phyloP scores from a whole-genome alignment of 2,888 invertebrate species.

The Encarsia formosa region DNA sequence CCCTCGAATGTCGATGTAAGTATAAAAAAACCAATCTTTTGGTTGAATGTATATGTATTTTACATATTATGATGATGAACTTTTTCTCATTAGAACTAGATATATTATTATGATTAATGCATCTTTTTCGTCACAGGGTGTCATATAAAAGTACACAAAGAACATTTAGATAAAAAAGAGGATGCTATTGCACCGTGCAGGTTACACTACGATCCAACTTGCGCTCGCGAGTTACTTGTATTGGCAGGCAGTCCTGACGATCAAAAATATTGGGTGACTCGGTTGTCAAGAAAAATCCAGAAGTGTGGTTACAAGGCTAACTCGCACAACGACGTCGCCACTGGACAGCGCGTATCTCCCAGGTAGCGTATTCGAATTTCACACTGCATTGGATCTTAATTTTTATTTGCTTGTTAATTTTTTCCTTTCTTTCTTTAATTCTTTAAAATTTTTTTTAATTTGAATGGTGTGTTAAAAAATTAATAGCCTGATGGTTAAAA shows the following conservation, averaged over 20 bases:
- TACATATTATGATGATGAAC: too few species aligned
- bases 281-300: constrained; percentile 87
- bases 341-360: constrained; percentile 61
- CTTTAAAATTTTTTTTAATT: constrained; percentile 5
- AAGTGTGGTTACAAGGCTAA: constrained; percentile 89
- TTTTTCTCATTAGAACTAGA: constrained; percentile 1
- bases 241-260: constrained; percentile 81
- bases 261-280: constrained; percentile 89
- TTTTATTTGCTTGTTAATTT: background rate
- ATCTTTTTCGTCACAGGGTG: constrained; percentile 63
- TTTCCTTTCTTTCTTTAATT: background rate
- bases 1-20: constrained; percentile 92
- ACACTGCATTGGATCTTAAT: too few species aligned
- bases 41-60: background rate
- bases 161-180: constrained; percentile 84
- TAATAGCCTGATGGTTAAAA: too few species aligned
- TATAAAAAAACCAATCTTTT: constrained; percentile 31
- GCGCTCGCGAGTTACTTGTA: constrained; percentile 89
- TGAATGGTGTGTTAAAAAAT: too few species aligned
- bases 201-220: constrained; percentile 89
- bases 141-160: constrained; percentile 95
- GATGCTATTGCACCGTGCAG: constrained; percentile 92
- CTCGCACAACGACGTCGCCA: constrained; percentile 51
- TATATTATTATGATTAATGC: background rate
- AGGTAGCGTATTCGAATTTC: constrained; percentile 64